phyloP scores from a whole-genome alignment of 2,797 vertebrate genomes.

The Molossus alvarezi region DNA sequence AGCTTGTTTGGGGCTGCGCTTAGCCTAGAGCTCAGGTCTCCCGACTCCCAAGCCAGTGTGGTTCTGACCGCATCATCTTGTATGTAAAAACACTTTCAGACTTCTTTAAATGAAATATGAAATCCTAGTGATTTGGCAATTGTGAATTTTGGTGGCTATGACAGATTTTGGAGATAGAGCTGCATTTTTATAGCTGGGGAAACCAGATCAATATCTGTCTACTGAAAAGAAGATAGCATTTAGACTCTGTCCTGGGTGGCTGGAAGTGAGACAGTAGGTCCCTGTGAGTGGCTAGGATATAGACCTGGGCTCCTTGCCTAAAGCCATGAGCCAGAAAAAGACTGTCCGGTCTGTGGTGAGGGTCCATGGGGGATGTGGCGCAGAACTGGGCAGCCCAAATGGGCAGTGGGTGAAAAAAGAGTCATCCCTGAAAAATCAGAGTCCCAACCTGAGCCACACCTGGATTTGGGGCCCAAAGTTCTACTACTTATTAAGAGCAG shows the following conservation, averaged over 20 bases:
- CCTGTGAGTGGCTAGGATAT: not conserved
- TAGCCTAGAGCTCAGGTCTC: not conserved
- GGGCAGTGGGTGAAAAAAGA: not conserved
- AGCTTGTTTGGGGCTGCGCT: not conserved
- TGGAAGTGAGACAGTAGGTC: not conserved
- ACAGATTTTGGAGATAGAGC: conserved; percentile 41
- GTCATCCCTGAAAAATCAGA: conserved; percentile 50
- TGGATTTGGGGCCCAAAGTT: not conserved
- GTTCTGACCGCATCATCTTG: not conserved
- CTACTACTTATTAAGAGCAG: not conserved
- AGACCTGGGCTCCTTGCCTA: not conserved
- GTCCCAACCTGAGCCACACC: not conserved
- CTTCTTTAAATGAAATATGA: conserved; percentile 29
- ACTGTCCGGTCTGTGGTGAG: not conserved
- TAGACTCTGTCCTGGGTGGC: not conserved
- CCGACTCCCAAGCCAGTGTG: not conserved
- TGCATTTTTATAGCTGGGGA: not conserved
- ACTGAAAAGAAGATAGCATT: not conserved
- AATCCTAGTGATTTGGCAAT: not conserved
- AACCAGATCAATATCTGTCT: conserved; percentile 33
- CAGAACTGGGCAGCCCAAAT: not conserved
- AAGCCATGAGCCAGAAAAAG: not conserved
- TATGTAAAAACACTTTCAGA: not conserved
- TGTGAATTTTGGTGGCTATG: conserved; percentile 59
- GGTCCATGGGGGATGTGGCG: not conserved